Evolutionary conservation across 2,113 vertebrate species (phyloP), one percentile per base, ranked within the genome.

Genomic region (Otocyon megalotis): DNA sequence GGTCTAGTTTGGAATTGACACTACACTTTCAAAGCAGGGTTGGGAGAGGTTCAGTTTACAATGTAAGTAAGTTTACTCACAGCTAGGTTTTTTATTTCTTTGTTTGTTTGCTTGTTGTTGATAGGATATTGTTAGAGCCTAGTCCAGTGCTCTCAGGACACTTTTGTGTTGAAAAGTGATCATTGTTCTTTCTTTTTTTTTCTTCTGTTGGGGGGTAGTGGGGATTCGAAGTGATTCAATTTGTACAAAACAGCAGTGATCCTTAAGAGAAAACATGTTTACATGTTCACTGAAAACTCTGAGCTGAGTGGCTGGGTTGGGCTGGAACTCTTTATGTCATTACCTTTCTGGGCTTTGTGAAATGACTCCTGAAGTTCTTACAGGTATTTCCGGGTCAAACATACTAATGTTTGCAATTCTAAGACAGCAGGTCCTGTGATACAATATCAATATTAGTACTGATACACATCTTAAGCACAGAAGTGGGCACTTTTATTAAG

Each of bases 1-100:
- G 74, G 37, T 91, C 26, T 76, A 50, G 24, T 95, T 96, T 88
- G 67, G 77, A 63, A 79, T 71, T 76, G 72, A 77, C 1, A 2
- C 1, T 35, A 86, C 94, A 90, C 60, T 88, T 98, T 94, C 56
- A 94, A 81, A 97, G 96, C 87, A 26, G 17, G 10, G 20, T 4
- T 24, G 15, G 12, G 1, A 28, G 58, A 24, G 24, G 13, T 16
- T 60, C 35, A 22, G 7, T 86, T 12, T 94, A 16, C 22, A 43
- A 5, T 48, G 53, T 54, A 28, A 35, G 14, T 16, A 32, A 35
- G 14, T 90, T 16, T 48, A 54, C 16, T 84, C 89, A 50, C 7
- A 32, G 0, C 28, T n/a, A 22, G 17, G 32, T 14, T 28, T 93
- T 76, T 26, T 50, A 4, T 97, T 95, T 60, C 53, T 62, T 37